phyloP scores from a whole-genome alignment of 1,140 invertebrate species.

The Ditylenchus dipsaci region DNA sequence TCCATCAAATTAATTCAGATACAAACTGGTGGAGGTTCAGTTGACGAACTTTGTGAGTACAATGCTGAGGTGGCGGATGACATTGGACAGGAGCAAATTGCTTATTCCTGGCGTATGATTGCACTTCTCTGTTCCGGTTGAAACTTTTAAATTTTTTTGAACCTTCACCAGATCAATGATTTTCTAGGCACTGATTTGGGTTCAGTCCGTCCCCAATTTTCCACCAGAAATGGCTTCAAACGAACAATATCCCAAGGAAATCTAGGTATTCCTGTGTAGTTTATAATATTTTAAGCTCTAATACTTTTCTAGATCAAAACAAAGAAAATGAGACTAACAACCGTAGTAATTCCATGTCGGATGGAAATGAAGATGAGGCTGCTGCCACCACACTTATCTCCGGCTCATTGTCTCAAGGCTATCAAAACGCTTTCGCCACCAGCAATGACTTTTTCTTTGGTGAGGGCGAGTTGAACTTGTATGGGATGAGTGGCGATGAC shows the following conservation, averaged over 20 bases:
- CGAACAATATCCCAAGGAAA: neutral
- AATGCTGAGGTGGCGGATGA: slow-evolving; percentile 29
- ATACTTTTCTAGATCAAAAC: neutral
- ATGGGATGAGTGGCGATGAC: slow-evolving; percentile 7
- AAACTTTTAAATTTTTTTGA: neutral
- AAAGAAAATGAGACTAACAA: neutral
- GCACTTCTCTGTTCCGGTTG: slow-evolving; percentile 6
- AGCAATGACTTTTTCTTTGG: slow-evolving; percentile 25
- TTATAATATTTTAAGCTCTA: neutral
- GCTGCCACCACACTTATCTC: slow-evolving; percentile 20
- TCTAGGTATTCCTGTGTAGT: neutral
- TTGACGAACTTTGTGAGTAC: slow-evolving; percentile 22
- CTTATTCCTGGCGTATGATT: slow-evolving; percentile 28
- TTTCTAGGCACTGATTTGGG: slow-evolving; percentile 8
- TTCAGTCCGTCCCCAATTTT: slow-evolving; percentile 1
- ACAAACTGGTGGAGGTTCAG: slow-evolving; percentile 31
- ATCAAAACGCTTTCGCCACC: slow-evolving; percentile 14
- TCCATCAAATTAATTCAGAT: slow-evolving; percentile 18
- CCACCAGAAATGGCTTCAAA: slow-evolving; percentile 3
- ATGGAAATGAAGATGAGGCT: neutral
- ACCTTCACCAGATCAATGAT: neutral
- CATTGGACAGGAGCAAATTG: slow-evolving; percentile 6
- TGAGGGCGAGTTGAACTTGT: slow-evolving; percentile 25
- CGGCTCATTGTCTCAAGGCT: slow-evolving; percentile 26
- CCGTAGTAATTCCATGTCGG: neutral